phyloP scores from a whole-genome alignment of 2,797 vertebrate genomes.

The Paedocypris micromegethes region DNA sequence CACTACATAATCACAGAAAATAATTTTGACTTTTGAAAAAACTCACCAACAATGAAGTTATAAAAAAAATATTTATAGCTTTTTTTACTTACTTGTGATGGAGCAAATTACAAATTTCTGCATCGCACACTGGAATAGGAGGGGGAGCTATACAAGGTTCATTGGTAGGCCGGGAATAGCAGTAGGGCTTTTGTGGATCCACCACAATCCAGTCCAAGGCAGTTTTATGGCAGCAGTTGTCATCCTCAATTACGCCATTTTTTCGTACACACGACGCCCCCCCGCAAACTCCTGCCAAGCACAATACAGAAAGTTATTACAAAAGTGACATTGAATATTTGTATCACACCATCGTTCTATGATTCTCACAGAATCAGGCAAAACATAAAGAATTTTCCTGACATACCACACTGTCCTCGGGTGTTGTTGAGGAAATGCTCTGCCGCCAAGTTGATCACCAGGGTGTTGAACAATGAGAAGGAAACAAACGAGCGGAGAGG shows the following conservation, averaged over 20 bases:
- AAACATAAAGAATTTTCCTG: neutral
- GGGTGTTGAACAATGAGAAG: conserved; percentile 44
- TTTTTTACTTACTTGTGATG: conserved; percentile 51
- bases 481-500: conserved; percentile 61
- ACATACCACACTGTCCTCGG: conserved; percentile 68
- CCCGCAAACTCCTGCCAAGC: conserved; percentile 61
- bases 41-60: neutral
- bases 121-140: neutral
- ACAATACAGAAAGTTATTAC: neutral
- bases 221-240: conserved; percentile 62
- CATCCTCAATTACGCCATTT: conserved; percentile 54
- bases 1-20: too few species aligned
- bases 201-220: conserved; percentile 61
- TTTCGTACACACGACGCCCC: conserved; percentile 59
- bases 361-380: too few species aligned
- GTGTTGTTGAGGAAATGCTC: conserved; percentile 65
- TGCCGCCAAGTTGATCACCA: conserved; percentile 60
- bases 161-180: conserved; percentile 42
- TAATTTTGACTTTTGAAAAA: neutral
- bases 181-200: conserved; percentile 58
- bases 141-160: conserved; percentile 30
- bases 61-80: too few species aligned
- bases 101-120: conserved; percentile 56
- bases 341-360: too few species aligned
- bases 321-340: neutral